Evolutionary conservation across 2,113 vertebrate species (phyloP).

Genomic region (Tetraodon nigroviridis): DNA sequence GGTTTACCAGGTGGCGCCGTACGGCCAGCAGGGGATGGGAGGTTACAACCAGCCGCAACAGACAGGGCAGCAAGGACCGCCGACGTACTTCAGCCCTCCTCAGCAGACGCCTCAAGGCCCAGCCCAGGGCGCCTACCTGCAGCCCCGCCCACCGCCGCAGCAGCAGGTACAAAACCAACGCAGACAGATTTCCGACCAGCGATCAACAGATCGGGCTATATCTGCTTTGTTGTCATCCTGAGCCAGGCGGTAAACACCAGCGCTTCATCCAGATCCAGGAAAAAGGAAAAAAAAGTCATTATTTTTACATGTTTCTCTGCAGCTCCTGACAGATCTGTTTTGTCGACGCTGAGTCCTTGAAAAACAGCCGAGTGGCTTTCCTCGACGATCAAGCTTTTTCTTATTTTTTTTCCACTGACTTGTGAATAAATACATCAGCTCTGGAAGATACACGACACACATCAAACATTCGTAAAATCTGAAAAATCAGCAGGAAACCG

Average conservation of each 20-base stretch:
- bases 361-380: no score
- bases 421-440: conserved; percentile 15
- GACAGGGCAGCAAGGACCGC: conserved; percentile 78
- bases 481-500: conserved; percentile 18
- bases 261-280: no score
- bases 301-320: no score
- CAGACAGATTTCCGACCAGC: not conserved
- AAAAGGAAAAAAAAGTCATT: no score
- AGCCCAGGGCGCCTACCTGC: conserved; percentile 82
- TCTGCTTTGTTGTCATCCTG: no score
- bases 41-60: conserved; percentile 55
- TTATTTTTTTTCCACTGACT: not conserved
- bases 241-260: no score
- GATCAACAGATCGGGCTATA: no score
- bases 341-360: no score
- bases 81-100: conserved; percentile 92
- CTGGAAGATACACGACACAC: conserved; percentile 2
- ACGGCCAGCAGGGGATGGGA: conserved; percentile 84
- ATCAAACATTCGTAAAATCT: conserved; percentile 12
- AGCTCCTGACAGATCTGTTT: no score
- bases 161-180: conserved; percentile 80
- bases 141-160: conserved; percentile 85
- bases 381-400: no score
- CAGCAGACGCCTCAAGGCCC: conserved; percentile 82
- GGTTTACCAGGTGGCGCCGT: conserved; percentile 87